phyloP scores from a whole-genome alignment of 2,797 vertebrate genomes.

The Orientallactaga sibirica region DNA sequence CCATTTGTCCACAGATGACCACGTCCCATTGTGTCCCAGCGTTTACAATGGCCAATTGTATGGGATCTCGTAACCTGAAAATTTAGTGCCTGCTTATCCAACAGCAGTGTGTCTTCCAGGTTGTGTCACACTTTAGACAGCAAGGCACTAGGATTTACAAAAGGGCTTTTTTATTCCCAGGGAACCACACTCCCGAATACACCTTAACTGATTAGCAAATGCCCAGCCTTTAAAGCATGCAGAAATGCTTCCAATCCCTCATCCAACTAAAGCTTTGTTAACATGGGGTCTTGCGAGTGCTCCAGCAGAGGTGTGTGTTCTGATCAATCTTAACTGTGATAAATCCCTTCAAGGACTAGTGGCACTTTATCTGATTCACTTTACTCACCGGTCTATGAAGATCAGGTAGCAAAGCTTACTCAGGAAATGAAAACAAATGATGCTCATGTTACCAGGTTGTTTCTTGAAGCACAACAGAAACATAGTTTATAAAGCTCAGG shows the following conservation, averaged over 20 bases:
- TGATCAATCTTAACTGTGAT: background rate
- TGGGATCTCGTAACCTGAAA: background rate
- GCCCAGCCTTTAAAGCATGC: background rate
- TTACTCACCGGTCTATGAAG: background rate
- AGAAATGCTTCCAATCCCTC: no score
- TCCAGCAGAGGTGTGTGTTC: background rate
- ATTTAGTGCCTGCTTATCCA: background rate
- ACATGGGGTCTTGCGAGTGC: no score
- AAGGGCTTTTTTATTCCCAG: background rate
- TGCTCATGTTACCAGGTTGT: rapidly evolving
- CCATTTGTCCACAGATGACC: background rate
- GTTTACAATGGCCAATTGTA: background rate
- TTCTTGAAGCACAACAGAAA: background rate
- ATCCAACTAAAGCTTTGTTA: no score
- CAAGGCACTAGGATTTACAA: background rate
- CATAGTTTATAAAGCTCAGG: background rate
- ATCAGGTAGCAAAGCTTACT: background rate
- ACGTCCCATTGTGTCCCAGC: rapidly evolving
- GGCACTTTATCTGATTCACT: background rate
- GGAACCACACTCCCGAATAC: background rate
- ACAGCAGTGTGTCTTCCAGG: background rate
- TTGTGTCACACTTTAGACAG: conserved; percentile 38
- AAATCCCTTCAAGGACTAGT: background rate
- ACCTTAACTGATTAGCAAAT: background rate
- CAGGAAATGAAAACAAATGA: background rate